phyloP scores from a whole-genome alignment of 2,113 vertebrate genomes.

The Oxyura jamaicensis region DNA sequence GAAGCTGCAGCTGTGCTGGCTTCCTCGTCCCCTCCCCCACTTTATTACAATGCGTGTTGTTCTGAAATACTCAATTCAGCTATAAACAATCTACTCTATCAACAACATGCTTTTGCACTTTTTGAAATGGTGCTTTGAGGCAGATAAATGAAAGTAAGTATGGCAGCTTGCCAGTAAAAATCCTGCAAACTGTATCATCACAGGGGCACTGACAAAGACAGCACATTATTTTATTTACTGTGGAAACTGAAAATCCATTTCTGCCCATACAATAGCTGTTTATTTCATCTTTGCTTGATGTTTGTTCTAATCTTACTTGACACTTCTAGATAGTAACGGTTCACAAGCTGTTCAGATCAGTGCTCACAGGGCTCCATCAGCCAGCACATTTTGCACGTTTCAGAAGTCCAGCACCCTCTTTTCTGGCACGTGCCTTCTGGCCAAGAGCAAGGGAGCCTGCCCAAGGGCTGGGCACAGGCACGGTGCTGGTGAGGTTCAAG shows the following conservation, averaged over 20 bases:
- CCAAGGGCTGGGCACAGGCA: background rate
- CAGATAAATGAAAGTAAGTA: conserved; percentile 90
- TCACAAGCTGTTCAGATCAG: conserved; percentile 68
- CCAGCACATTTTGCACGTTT: background rate
- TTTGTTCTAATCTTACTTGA: conserved; percentile 78
- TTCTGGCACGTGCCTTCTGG: background rate
- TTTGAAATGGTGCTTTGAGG: conserved; percentile 89
- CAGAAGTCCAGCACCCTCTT: background rate
- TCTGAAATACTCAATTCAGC: conserved; percentile 86
- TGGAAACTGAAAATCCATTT: conserved; percentile 77
- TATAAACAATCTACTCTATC: conserved; percentile 94
- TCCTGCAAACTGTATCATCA: conserved; percentile 78
- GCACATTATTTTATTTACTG: conserved; percentile 74
- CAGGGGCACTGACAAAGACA: conserved; percentile 69
- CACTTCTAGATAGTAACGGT: conserved; percentile 69
- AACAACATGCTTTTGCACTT: conserved; percentile 99
- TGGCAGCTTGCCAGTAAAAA: conserved; percentile 88
- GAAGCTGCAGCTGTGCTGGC: conserved; percentile 75
- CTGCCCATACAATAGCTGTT: conserved; percentile 75
- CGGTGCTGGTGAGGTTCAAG: background rate
- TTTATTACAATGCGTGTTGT: conserved; percentile 86
- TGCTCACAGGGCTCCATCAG: conserved; percentile 3
- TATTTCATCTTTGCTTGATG: conserved; percentile 74
- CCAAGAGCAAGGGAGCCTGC: background rate
- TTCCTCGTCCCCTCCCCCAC: conserved; percentile 72